Evolutionary conservation across 1,140 invertebrate species (phyloP).

Genomic region (Thaumetopoea pityocampa): DNA sequence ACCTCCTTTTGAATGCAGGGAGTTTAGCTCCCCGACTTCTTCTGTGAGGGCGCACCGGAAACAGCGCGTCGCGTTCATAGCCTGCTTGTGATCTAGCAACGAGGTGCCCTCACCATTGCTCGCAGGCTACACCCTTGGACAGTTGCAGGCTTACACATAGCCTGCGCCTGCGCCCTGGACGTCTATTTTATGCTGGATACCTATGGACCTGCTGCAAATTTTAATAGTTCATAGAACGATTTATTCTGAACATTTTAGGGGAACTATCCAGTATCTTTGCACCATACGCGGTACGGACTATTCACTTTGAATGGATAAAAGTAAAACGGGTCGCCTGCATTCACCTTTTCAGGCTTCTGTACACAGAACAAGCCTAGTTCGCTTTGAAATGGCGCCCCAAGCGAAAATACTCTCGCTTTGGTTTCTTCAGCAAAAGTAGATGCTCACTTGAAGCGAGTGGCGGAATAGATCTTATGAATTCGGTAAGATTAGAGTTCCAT

Average conservation of each 20-base stretch:
- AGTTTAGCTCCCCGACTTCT: no score
- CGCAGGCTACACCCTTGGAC: no score
- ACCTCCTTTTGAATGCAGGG: no score
- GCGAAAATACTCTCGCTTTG: conserved; percentile 30
- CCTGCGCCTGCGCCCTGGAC: no score
- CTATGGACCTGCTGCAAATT: no score
- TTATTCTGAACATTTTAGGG: neutral
- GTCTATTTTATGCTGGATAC: no score
- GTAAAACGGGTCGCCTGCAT: conserved; percentile 26
- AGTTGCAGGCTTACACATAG: no score
- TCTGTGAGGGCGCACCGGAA: no score
- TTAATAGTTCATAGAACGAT: neutral
- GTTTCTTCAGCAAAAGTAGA: conserved; percentile 22
- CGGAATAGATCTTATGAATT: conserved; percentile 14
- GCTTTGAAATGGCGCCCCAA: conserved; percentile 31
- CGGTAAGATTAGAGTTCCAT: no score
- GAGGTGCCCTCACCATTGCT: no score
- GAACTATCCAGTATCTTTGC: conserved; percentile 4
- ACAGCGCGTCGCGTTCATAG: no score
- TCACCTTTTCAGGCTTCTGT: conserved; percentile 32
- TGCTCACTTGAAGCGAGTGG: conserved; percentile 27
- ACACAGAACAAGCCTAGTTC: conserved; percentile 25
- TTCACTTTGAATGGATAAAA: conserved; percentile 31
- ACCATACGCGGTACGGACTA: conserved; percentile 27
- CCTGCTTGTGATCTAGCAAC: no score